These are phyloP conservation scores for Ptiloglossa arizonensis DNA, from an alignment of 1,140 invertebrate genomes.

Conservation along the genomic window DNA sequence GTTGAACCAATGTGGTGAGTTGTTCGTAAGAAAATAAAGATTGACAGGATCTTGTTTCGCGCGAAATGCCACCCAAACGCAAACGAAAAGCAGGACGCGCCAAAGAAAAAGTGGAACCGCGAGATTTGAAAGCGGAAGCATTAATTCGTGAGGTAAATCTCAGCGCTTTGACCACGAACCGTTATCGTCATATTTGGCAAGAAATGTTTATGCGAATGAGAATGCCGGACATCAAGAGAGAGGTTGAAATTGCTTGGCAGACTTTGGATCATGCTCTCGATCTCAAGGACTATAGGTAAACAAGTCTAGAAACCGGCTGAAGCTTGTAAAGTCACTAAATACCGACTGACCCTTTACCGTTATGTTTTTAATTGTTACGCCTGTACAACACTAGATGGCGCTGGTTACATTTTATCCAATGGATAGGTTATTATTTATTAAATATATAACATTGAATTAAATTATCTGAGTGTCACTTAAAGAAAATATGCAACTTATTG, in stretches of 20 bases:
- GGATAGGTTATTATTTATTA: too few relatives aligned
- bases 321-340: too few relatives aligned
- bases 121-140: conserved; percentile 54
- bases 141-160: conserved; percentile 67
- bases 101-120: neutral
- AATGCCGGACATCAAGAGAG: conserved; percentile 65
- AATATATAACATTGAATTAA: too few relatives aligned
- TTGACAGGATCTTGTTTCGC: neutral
- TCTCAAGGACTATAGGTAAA: conserved; percentile 73
- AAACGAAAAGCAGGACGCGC: neutral
- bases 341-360: too few relatives aligned
- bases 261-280: conserved; percentile 75
- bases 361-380: too few relatives aligned
- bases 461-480: too few relatives aligned
- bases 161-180: conserved; percentile 57
- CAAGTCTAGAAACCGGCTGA: too few relatives aligned
- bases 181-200: conserved; percentile 56
- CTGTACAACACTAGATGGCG: too few relatives aligned
- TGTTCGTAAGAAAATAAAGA: neutral
- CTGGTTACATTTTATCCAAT: too few relatives aligned
- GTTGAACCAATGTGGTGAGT: neutral
- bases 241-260: conserved; percentile 66
- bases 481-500: too few relatives aligned
- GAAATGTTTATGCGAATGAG: conserved; percentile 69
- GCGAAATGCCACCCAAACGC: conserved; percentile 8